Evolutionary conservation across 2,888 invertebrate species (phyloP), one percentile per base, ranked within the genome.

Genomic region (Amblyjoppa fuscipennis): DNA sequence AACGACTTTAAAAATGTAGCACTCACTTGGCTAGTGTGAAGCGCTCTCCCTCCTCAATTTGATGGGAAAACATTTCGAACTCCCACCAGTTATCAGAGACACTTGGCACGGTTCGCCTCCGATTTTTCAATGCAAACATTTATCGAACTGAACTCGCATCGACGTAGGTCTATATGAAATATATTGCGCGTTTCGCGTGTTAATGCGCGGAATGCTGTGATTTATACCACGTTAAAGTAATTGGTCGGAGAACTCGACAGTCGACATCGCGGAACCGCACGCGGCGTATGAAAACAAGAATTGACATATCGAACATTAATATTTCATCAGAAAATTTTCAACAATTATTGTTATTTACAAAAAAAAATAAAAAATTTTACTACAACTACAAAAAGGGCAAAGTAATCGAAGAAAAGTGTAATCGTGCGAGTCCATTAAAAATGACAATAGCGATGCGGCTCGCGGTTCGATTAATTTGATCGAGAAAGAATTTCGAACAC

Each of bases 201-300:
- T 25, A 75, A 84, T 73, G 53, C 49, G n/a, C 20, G 51, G 51
- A 80, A 28, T 73, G 28, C 25, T n/a, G 25, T 77, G 69, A 84
- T 77, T 81, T 77, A 84, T 77, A 76, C 28, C 59, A 59, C 41
- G 28, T 76, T 41, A 59, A 73, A 77, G 73, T 84, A 61, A 68
- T 73, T 76, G 70, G 49, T 81, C 61, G 31, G 2, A 31, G 11
- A 5, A 28, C 73, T 51, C 20, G 31, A 45, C 13, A 28, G 38
- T 68, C 51, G 73, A 77, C 77, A 66, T 41, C 25, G 66, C 20
- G 13, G 16, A 77, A 66, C 41, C 7, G 2, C 7, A 41, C 41
- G 9, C 41, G 41, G 9, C 41, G 9, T 9, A 9, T 9, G 41
- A 41, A 9, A 41, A 9, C 41, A 9, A 41, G 41, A 41, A 41